Conservation (phyloP, 2,113 vertebrate species). For the Noturus placidus region DNA sequence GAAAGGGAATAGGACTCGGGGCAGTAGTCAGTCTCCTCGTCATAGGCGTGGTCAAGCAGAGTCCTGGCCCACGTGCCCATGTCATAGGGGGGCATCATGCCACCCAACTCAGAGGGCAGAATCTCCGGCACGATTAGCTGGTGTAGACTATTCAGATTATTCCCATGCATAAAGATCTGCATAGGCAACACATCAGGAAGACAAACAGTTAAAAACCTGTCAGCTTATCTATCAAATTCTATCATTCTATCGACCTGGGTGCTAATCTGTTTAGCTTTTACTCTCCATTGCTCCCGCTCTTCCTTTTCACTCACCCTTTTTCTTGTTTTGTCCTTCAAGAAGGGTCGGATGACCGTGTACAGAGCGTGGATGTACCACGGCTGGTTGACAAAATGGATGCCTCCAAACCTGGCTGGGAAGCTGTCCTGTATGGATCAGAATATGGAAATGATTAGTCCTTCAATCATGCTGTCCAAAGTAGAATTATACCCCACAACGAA, state of each 20-base stretch:
- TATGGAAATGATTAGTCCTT: slow-evolving; percentile 28
- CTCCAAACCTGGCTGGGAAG: slow-evolving; percentile 95
- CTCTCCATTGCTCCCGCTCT: neutral
- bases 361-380: slow-evolving; percentile 98
- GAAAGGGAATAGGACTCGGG: slow-evolving; percentile 86
- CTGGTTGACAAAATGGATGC: slow-evolving; percentile 98
- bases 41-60: slow-evolving; percentile 97
- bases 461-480: neutral
- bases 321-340: slow-evolving; percentile 97
- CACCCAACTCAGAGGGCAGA: slow-evolving; percentile 94
- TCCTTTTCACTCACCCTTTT: slow-evolving; percentile 82
- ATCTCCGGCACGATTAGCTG: slow-evolving; percentile 97
- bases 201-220: neutral
- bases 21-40: slow-evolving; percentile 90
- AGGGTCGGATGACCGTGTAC: slow-evolving; percentile 95
- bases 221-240: neutral
- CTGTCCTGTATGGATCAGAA: slow-evolving; percentile 82
- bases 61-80: slow-evolving; percentile 99
- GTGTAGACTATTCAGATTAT: slow-evolving; percentile 97
- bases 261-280: slow-evolving; percentile 20
- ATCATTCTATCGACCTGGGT: slow-evolving; percentile 8
- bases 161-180: slow-evolving; percentile 98
- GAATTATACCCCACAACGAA: neutral
- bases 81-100: slow-evolving; percentile 96
- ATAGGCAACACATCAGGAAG: neutral